Evolutionary conservation across 2,113 vertebrate genomes (phyloP).

Genomic region (Hippolais icterina): DNA sequence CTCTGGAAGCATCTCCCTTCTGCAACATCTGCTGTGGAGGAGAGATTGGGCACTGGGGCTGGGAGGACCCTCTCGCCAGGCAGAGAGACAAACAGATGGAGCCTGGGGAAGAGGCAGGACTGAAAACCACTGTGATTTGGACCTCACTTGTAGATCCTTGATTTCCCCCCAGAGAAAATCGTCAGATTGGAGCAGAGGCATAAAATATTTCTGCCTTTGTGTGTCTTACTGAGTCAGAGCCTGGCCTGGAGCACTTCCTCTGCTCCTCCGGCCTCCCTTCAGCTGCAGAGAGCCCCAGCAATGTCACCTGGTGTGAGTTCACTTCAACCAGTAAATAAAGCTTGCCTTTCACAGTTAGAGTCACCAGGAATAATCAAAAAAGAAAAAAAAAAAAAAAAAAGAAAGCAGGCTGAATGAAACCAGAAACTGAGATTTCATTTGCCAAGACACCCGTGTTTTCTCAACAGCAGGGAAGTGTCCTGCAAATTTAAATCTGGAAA

Average conservation of each 20-base stretch:
- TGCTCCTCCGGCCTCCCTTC: conserved; percentile 26
- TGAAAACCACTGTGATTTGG: conserved; percentile 1
- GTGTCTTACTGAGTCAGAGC: conserved; percentile 10
- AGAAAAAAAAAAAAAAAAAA: not conserved
- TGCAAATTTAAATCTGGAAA: not conserved
- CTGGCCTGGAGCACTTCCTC: conserved; percentile 43
- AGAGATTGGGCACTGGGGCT: not conserved
- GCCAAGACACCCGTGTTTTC: not conserved
- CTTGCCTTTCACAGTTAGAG: conserved; percentile 2
- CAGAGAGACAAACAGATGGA: conserved; percentile 32
- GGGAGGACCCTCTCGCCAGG: not conserved
- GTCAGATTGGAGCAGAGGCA: conserved; percentile 1
- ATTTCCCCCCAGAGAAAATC: conserved; percentile 9
- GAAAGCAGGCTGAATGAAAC: not conserved
- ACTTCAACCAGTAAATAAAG: not conserved
- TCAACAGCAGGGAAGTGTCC: conserved; percentile 10
- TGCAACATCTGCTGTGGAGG: conserved; percentile 39
- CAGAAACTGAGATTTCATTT: not conserved
- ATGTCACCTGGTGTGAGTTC: not conserved
- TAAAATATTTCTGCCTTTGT: conserved; percentile 9
- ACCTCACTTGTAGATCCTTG: conserved; percentile 39
- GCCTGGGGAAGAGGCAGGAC: not conserved
- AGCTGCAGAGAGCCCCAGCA: not conserved
- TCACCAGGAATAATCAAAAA: not conserved
- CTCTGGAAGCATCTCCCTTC: not conserved